These are phyloP conservation scores for Trididemnum clinides DNA, from an alignment of 23 tunicate genomes.

Conservation along the genomic window DNA sequence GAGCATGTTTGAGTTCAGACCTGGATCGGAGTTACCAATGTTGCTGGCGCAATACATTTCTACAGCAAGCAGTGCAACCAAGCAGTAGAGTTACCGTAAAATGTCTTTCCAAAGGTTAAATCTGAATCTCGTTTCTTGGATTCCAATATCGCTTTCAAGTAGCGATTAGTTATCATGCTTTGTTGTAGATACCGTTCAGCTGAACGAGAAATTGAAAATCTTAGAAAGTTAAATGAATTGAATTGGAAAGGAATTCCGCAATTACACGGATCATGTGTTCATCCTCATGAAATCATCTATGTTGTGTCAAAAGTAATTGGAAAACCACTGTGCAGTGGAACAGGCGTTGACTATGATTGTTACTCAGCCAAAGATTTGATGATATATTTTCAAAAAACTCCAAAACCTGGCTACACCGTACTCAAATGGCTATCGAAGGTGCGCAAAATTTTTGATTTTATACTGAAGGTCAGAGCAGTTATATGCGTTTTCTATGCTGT, in stretches of 20 bases:
- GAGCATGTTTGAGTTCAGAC: no score
- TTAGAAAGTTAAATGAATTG: constrained; percentile 12
- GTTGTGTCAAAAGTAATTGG: constrained; percentile 58
- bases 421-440: constrained; percentile 60
- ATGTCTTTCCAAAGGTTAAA: no score
- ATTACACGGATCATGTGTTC: constrained; percentile 52
- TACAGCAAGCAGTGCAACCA: no score
- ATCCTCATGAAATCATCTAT: constrained; percentile 12
- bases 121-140: no score
- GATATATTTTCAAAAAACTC: background rate
- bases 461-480: no score
- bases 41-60: no score
- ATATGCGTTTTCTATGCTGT: no score
- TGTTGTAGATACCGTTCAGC: constrained; percentile 76
- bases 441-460: no score
- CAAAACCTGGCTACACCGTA: background rate
- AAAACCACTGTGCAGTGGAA: constrained; percentile 53
- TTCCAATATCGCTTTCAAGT: no score
- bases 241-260: constrained; percentile 55
- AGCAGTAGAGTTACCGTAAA: no score
- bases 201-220: constrained; percentile 44
- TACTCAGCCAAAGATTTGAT: constrained; percentile 36
- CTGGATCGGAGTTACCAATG: no score
- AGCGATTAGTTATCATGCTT: no score
- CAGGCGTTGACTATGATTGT: constrained; percentile 51